Base-by-base conservation (phyloP, 2,113 vertebrate genomes). In the Trichechus manatus region DNA sequence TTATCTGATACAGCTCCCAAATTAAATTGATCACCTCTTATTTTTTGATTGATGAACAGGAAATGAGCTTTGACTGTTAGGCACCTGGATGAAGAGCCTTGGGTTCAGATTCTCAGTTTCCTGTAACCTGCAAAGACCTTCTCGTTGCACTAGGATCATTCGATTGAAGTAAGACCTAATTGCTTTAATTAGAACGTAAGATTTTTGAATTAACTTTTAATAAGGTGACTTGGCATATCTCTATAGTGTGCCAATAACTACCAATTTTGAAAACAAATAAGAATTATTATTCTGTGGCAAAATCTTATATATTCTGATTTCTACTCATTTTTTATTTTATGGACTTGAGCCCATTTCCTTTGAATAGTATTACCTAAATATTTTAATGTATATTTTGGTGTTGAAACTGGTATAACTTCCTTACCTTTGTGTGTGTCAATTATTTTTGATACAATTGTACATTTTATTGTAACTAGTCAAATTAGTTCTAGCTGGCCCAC, bases 11-110 rank as follows among this genome's bases (percentile, higher is more conserved):
- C 1, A 72, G 25, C 11, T 89, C 25, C 44, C 53, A 74, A 59
- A 94, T 86, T 84, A 94, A 96, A 84, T 33, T 94, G 61, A 95
- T 86, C 23, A 86, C 42, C 17, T 95, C 47, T 89, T 89, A 9
- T 10, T 63, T 97, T 96, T 90, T 97, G n/a, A 59, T 96, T 96
- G 95, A 85, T 97, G 53, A 94, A 93, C 93, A 97, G 97, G 93
- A 96, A 92, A 93, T 96, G 89, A 86, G 17, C 44, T 59, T 82
- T 94, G 91, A 89, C 42, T 68, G 7, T 66, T 92, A 82, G 72
- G 33, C 31, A 78, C 81, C 79, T 97, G 95, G 84, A 90, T 92
- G 97, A 95, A 92, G 77, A 93, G 31, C 19, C 47, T 25, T 68
- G 68, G 22, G 39, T 88, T 89, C 80, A 93, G 27, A 93, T 36